Percentiles rank a stretch among this genome's conserved stretches.
Evolutionary conservation across 2,888 invertebrate genomes (phyloP).

Genomic region (Cephus spinipes): DNA sequence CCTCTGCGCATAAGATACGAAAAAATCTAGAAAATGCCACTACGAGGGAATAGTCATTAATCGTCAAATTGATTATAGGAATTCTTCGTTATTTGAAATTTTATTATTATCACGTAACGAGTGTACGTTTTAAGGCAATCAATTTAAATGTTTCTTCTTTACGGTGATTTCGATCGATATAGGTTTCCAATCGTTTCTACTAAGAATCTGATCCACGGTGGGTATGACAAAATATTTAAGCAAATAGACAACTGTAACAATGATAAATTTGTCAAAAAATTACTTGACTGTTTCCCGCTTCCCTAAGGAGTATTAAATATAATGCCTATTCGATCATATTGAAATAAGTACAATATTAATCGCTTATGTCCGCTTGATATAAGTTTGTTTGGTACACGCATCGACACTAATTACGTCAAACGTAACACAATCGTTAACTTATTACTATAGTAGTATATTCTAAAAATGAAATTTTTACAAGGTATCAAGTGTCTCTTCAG

Average conservation of each 20-base stretch:
- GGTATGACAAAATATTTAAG: neutral
- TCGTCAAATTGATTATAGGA: neutral
- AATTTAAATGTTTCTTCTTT: neutral
- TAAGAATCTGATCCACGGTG: neutral
- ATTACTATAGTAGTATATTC: neutral
- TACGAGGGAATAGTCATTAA: neutral
- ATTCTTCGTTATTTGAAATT: neutral
- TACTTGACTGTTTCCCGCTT: neutral
- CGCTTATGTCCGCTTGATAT: neutral
- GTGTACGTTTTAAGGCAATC: neutral
- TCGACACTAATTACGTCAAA: neutral
- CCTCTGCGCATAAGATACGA: neutral
- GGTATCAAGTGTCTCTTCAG: neutral
- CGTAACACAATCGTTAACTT: neutral
- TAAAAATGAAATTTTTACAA: neutral
- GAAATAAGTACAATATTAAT: neutral
- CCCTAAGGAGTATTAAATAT: neutral
- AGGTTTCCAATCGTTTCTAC: neutral
- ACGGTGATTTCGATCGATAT: neutral
- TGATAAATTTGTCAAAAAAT: neutral
- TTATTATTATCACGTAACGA: neutral
- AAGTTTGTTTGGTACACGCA: neutral
- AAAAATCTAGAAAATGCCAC: neutral
- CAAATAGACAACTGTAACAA: neutral
- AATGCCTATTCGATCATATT: neutral